Evolutionary conservation across 2,797 vertebrate genomes (phyloP), one percentile per base, ranked within the genome.

Genomic region (Xenops minutus): DNA sequence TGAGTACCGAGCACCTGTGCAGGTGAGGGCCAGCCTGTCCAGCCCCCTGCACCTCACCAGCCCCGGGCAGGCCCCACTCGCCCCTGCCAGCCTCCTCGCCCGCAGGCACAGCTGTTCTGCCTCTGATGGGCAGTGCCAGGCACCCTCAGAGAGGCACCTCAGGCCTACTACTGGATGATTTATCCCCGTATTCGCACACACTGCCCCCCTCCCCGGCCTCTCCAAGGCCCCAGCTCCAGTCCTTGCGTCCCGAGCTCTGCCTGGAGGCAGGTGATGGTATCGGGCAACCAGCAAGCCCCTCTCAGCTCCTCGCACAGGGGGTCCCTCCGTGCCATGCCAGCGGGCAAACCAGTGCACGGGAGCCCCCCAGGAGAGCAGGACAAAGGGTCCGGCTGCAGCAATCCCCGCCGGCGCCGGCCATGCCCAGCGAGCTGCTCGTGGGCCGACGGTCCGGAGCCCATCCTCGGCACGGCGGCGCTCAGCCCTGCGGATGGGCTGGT

Each of bases 21-120:
- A 7, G 56, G 23, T 23, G 32, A 56, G 34, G 58, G 55, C 48
- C 58, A 44, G 66, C 44, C 85, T 62, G 68, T 63, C 74, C 17
- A 16, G 32, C 32, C 37, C 34, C n/a, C 29, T 1, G 0, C 1
- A 4, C 63, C 89, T 46, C 0, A 0, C 48, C 72, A 69, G 30
- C 63, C 69, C 23, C 4, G 2, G 59, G 58, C 44, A 73, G 85
- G 63, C 39, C 43, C 77, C 7, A 4, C 66, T 88, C 2, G 2
- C 32, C 9, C 43, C 66, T 16, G 4, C 74, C 66, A 81, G 71
- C 86, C 67, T 74, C 63, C 58, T 78, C 1, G 2, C 63, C 48
- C 16, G 36, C 0, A 0, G 89, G 75, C 63, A 81, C 63, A 68
- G 80, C 41, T 3, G 0, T 41, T 81, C n/a, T 12, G 23, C 41